Evolutionary conservation across 2,113 vertebrate species (phyloP).

Genomic region (Cairina moschata): DNA sequence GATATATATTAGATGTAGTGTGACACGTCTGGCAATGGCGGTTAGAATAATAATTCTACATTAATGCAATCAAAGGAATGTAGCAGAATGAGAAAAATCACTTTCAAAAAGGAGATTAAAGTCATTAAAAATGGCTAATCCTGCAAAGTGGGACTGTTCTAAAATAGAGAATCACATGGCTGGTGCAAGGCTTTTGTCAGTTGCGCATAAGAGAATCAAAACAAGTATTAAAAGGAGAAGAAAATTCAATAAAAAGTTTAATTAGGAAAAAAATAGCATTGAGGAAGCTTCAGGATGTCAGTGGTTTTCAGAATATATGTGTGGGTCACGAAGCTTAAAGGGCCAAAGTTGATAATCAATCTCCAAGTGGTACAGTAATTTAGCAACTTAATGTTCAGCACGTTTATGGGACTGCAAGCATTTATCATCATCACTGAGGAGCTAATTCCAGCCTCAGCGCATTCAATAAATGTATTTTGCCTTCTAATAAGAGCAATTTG

Average conservation of each 20-base stretch:
- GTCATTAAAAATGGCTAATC: slow-evolving; percentile 95
- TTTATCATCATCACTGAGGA: slow-evolving; percentile 64
- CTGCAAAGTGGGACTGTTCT: slow-evolving; percentile 89
- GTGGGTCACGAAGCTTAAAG: not conserved
- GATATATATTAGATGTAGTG: slow-evolving; percentile 29
- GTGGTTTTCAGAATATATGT: slow-evolving; percentile 19
- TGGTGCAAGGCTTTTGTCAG: slow-evolving; percentile 88
- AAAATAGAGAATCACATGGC: slow-evolving; percentile 89
- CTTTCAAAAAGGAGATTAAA: slow-evolving; percentile 89
- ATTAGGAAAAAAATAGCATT: slow-evolving; percentile 80
- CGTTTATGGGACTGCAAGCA: slow-evolving; percentile 48
- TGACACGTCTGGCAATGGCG: slow-evolving; percentile 40
- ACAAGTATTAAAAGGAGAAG: slow-evolving; percentile 81
- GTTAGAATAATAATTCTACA: slow-evolving; percentile 79
- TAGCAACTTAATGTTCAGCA: slow-evolving; percentile 67
- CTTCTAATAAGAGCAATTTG: slow-evolving; percentile 58
- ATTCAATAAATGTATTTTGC: slow-evolving; percentile 60
- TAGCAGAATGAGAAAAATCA: slow-evolving; percentile 81
- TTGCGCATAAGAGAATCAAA: slow-evolving; percentile 81
- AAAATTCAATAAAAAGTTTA: slow-evolving; percentile 89
- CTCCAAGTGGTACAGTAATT: slow-evolving; percentile 45
- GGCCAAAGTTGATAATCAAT: slow-evolving; percentile 50
- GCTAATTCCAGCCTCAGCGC: slow-evolving; percentile 46
- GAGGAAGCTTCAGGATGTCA: slow-evolving; percentile 47
- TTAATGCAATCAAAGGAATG: slow-evolving; percentile 80